Evolutionary conservation across 2,113 vertebrate genomes (phyloP), one percentile per base, ranked within the genome.

Genomic region (Ochotona curzoniae): DNA sequence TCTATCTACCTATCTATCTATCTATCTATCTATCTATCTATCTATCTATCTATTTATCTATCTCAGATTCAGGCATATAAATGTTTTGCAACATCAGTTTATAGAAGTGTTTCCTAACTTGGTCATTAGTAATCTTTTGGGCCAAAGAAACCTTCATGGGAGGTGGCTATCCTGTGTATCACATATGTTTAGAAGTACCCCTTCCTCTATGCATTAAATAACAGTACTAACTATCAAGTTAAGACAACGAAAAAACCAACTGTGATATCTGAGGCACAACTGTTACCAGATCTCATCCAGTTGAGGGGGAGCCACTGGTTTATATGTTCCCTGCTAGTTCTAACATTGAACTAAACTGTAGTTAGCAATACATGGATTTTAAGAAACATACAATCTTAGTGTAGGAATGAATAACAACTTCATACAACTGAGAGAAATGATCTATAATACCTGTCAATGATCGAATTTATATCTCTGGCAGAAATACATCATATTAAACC

Each of bases 311-410:
- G 80, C 3, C 25, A 85, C 54, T 87, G 5, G 15, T 60, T 84
- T 95, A 93, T 54, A 49, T 4, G 23, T 87, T 76, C 54, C 23
- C 21, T 35, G 47, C 1, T 73, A 63, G 10, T 67, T 63, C 30
- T 84, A 69, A 66, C 20, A 91, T n/a, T 57, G 70, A 61, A 51
- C 47, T 84, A 87, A 79, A 79, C 32, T 82, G 20, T 83, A 49
- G 26, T 79, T 95, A 85, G 32, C 18, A 94, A 66, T 30, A 83
- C 79, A 92, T 30, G 15, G 13, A 44, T 57, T 30, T 81, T 54
- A 51, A 74, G 17, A n/a, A 86, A 74, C 89, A 76, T 10, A 57
- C 28, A 85, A 92, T 60, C 76, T 78, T 73, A 70, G 25, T 44
- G 44, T 44, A 89, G 32, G 25, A 76, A 20, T 83, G 81, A 92